Conservation (phyloP, 1,140 invertebrate genomes). For the Leptopilina boulardi region DNA sequence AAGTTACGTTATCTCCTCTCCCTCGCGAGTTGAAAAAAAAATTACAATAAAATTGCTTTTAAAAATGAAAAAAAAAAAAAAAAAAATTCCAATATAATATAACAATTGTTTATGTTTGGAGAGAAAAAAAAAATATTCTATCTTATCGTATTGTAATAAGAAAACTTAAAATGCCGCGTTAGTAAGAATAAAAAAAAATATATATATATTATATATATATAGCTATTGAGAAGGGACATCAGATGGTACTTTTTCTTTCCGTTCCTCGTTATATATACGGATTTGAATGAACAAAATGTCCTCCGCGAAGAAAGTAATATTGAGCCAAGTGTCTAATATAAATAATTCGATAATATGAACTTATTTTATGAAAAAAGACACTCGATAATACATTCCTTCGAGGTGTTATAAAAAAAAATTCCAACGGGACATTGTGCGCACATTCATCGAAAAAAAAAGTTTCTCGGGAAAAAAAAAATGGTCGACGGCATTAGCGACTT, state of each 20-base stretch:
- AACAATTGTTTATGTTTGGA: not conserved
- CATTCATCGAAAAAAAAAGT: not conserved
- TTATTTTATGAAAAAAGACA: not conserved
- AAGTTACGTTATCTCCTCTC: not conserved
- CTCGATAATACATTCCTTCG: not conserved
- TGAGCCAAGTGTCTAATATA: not conserved
- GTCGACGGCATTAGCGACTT: constrained; percentile 38
- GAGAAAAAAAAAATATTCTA: not conserved
- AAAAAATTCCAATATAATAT: not conserved
- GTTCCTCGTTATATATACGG: constrained; percentile 50
- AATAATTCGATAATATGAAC: not conserved
- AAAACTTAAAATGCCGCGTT: not conserved
- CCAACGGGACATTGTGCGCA: not conserved
- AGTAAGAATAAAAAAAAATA: not conserved
- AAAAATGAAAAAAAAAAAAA: not conserved
- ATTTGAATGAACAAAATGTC: not conserved
- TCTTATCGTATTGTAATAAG: not conserved
- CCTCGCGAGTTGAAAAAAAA: not conserved
- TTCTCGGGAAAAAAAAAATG: constrained; percentile 5
- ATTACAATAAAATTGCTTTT: not conserved
- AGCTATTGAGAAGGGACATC: constrained; percentile 42
- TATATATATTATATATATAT: too few species aligned
- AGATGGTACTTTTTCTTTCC: constrained; percentile 56
- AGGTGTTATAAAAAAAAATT: not conserved
- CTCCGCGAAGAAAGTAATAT: not conserved